Evolutionary conservation across 2,113 vertebrate species (phyloP).

Genomic region (Actinemys pallida): DNA sequence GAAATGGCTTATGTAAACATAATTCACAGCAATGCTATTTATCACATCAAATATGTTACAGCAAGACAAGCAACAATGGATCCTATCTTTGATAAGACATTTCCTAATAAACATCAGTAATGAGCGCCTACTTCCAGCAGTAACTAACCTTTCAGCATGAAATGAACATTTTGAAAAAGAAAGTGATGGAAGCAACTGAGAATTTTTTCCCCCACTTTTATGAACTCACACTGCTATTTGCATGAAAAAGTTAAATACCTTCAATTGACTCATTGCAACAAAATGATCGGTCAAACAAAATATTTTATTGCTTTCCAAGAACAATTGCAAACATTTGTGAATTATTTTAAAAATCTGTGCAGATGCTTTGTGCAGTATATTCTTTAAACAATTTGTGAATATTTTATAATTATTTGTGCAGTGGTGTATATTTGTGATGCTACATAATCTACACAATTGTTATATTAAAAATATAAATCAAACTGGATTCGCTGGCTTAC

Average conservation of each 20-base stretch:
- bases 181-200: slow-evolving; percentile 66
- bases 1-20: slow-evolving; percentile 52
- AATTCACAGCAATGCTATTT: neutral
- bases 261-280: slow-evolving; percentile 23
- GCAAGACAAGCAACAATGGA: slow-evolving; percentile 66
- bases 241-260: slow-evolving; percentile 60
- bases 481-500: slow-evolving; percentile 71
- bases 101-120: slow-evolving; percentile 53
- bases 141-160: slow-evolving; percentile 69
- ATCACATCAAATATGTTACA: slow-evolving; percentile 24
- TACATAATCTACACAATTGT: slow-evolving; percentile 40
- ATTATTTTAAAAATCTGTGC: slow-evolving; percentile 60
- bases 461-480: slow-evolving; percentile 51
- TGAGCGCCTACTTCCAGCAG: slow-evolving; percentile 63
- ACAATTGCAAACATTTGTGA: slow-evolving; percentile 23
- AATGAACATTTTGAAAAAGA: slow-evolving; percentile 73
- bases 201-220: slow-evolving; percentile 37
- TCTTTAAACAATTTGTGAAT: neutral
- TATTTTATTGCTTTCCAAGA: slow-evolving; percentile 49
- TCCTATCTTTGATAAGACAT: slow-evolving; percentile 44
- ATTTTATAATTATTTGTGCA: slow-evolving; percentile 58
- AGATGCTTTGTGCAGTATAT: slow-evolving; percentile 50
- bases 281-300: slow-evolving; percentile 31
- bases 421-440: slow-evolving; percentile 34
- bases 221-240: slow-evolving; percentile 50